A percentile compares a stretch with the other conserved stretches of the same genome.
Evolutionary conservation across 2,797 vertebrate species (phyloP).

Genomic region (Hozukius guyotensis): DNA sequence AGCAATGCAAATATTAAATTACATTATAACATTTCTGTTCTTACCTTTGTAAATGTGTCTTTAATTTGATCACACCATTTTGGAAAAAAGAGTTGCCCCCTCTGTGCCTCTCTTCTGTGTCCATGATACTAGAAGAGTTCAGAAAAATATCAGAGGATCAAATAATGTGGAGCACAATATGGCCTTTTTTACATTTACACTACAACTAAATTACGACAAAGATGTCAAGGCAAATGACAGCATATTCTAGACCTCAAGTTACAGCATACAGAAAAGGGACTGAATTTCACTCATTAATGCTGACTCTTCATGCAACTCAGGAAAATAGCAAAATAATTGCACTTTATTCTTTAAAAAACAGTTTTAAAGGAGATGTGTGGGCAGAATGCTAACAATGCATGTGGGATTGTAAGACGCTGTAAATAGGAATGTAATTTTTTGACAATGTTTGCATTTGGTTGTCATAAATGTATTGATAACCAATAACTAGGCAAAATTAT

Average conservation of each 20-base stretch:
- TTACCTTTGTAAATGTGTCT: background rate
- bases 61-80: background rate
- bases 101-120: too few relatives aligned
- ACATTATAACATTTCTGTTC: too few relatives aligned
- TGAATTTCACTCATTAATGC: background rate
- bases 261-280: background rate
- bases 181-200: background rate
- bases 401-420: background rate
- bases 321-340: background rate
- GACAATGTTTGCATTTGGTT: background rate
- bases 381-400: background rate
- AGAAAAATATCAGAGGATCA: background rate
- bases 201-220: background rate
- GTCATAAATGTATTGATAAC: background rate
- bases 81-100: background rate
- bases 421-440: background rate
- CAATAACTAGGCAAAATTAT: background rate
- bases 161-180: background rate
- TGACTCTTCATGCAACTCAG: background rate
- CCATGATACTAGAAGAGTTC: too few relatives aligned
- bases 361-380: background rate
- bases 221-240: background rate
- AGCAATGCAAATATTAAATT: background rate
- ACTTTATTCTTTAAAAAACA: background rate
- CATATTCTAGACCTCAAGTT: background rate